Evolutionary conservation across 2,797 vertebrate species (phyloP), one percentile per base, ranked within the genome.

Genomic region (Macropus fuliginosus): DNA sequence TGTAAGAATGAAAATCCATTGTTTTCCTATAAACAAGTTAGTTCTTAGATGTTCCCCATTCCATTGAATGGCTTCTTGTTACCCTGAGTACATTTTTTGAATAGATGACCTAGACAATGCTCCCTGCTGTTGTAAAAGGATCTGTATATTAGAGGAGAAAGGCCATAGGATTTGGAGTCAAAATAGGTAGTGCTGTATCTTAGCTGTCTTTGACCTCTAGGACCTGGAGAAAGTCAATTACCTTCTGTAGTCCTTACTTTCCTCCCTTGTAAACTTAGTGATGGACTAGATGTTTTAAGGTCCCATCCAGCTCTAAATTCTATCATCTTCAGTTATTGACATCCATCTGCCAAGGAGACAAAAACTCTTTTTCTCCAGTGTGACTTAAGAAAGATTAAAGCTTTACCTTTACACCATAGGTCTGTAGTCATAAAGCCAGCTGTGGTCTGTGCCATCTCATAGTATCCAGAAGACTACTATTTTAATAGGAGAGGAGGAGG

Each of bases 381-480:
- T 87, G 40, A 50, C 10, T 24, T 87, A 81, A 46, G 2, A 46
- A 81, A 81, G 6, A 28, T 87, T 27, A 87, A 50, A 81, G 31
- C 40, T 87, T 87, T 50, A 50, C 21, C 74, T 40, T 27, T 27
- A 50, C 3, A 87, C 3, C 6, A 0, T 21, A 46, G 40, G 21
- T 27, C 24, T 87, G 10, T 2, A 87, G 40, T 46, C 21, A 27
- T 54, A 16, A 40, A 54, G 8, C 0, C 40, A 4, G 28, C 0
- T 1, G 1, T 24, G 8, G 31, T 10, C 3, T 11, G 55, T 10
- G 24, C 16, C 12, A 54, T 46, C 55, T 34, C 46, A 3, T 14
- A 24, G 27, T 34, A 3, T 9, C 1, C 0, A 0, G 4, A 29
- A 13, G 18, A 8, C 29, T 28, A n/a, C 50, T 18, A 52, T 92